Base-by-base conservation (phyloP, 2,888 invertebrate species). In the Crepidodera aurea region DNA sequence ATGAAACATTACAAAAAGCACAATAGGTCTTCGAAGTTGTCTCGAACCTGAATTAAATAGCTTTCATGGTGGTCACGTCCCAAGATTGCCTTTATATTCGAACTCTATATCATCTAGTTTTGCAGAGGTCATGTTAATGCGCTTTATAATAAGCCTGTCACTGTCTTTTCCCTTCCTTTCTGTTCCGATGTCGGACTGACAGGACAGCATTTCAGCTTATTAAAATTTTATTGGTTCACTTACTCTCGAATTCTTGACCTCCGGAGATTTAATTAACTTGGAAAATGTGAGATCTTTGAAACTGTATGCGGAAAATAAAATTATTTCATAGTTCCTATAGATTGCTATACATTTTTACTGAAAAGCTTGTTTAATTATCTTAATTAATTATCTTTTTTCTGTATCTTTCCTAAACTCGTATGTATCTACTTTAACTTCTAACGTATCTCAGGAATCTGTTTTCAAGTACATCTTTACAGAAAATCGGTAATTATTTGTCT, bases 41-140 rank as follows among this genome's bases (percentile, higher is more conserved):
- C 60, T 60, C 60, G 65, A 55, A 56, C 60, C 66, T 66, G 67
- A 65, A 69, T 69, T 67, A 66, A 69, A 67, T 66, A 65, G 65
- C 66, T 69, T 70, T 67, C 69, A 64, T 58, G 72, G 72, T 72
- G 72, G 72, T 67, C 72, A 65, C 57, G 70, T 69, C 70, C 64
- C 50, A 57, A 62, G 65, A 50, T 62, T 57, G 54, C 63, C 55
- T 66, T 65, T 68, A 62, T 53, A 48, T 46, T 64, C 53, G 56
- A 53, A 61, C 56, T 56, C 56, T 69, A 64, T 68, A 65, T 68
- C 66, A 67, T 68, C 63, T 62, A 64, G 60, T 67, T 67, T 65
- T 66, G 69, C 64, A 65, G 66, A 66, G 66, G 67, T 69, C 66
- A 69, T 64, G 65, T 65, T 66, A 62, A 59, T 65, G 60, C 58